Percentiles rank a stretch among this genome's conserved stretches.
Evolutionary conservation across 2,888 invertebrate species (phyloP).

Genomic region (Doris montereyensis): DNA sequence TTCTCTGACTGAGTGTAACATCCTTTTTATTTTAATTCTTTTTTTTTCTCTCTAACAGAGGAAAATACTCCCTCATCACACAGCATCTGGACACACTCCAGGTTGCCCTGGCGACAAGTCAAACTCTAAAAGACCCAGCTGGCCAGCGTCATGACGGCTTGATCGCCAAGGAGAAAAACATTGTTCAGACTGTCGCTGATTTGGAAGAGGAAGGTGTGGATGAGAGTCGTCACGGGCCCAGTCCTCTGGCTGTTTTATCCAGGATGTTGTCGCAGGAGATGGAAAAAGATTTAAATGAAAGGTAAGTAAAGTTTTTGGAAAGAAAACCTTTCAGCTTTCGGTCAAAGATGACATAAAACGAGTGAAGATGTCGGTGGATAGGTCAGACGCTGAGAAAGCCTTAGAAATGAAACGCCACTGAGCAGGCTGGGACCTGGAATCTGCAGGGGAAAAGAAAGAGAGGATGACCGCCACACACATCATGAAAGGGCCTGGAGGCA

Average conservation of each 20-base stretch:
- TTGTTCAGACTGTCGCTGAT: conserved; percentile 77
- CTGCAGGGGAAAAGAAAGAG: too few species aligned
- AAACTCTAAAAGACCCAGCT: conserved; percentile 77
- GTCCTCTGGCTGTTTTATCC: conserved; percentile 10
- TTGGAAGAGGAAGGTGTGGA: conserved; percentile 56
- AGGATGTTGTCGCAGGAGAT: conserved; percentile 30
- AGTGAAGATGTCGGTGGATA: too few species aligned
- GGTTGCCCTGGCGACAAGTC: conserved; percentile 76
- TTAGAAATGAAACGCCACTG: too few species aligned
- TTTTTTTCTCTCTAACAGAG: conserved; percentile 49
- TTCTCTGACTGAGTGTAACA: too few species aligned
- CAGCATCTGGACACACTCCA: conserved; percentile 68
- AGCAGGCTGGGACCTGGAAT: too few species aligned
- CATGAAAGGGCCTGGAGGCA: too few species aligned
- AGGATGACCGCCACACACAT: too few species aligned
- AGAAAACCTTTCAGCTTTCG: too few species aligned
- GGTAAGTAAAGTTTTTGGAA: too few species aligned
- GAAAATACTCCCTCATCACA: conserved; percentile 55
- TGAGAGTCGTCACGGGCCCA: conserved; percentile 3
- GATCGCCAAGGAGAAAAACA: conserved; percentile 78
- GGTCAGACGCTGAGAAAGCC: too few species aligned
- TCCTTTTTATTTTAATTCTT: conserved; percentile 1
- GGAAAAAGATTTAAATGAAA: conserved; percentile 19
- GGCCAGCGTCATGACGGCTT: conserved; percentile 77
- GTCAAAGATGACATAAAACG: too few species aligned